Evolutionary conservation across 2,113 vertebrate genomes (phyloP).

Genomic region (Cisticola juncidis): DNA sequence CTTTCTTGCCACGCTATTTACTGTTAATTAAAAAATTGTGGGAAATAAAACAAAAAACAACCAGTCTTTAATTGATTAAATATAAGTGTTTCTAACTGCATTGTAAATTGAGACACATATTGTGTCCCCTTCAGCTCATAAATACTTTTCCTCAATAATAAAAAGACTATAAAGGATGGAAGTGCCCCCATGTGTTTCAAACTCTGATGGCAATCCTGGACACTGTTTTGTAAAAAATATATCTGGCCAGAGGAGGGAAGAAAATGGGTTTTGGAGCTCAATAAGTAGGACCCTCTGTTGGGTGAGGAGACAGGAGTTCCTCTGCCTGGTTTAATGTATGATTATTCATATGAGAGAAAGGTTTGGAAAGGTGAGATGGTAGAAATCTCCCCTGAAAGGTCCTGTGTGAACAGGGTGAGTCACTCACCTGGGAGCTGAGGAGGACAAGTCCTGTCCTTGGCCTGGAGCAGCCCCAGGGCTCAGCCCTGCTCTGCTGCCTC

Average conservation of each 20-base stretch:
- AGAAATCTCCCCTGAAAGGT: background rate
- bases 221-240: background rate
- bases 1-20: background rate
- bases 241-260: background rate
- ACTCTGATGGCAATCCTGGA: background rate
- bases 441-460: background rate
- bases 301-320: background rate
- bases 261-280: background rate
- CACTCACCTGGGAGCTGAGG: background rate
- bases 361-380: background rate
- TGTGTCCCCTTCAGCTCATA: background rate
- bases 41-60: background rate
- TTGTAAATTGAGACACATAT: background rate
- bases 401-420: background rate
- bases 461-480: background rate
- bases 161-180: background rate
- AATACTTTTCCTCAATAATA: background rate
- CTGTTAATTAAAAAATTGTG: background rate
- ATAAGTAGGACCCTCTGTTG: background rate
- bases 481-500: background rate
- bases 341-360: background rate
- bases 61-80: background rate
- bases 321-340: background rate
- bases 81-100: background rate
- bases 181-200: background rate